phyloP scores from a whole-genome alignment of 2,797 vertebrate species.

The Hapalemur alaotrensis region DNA sequence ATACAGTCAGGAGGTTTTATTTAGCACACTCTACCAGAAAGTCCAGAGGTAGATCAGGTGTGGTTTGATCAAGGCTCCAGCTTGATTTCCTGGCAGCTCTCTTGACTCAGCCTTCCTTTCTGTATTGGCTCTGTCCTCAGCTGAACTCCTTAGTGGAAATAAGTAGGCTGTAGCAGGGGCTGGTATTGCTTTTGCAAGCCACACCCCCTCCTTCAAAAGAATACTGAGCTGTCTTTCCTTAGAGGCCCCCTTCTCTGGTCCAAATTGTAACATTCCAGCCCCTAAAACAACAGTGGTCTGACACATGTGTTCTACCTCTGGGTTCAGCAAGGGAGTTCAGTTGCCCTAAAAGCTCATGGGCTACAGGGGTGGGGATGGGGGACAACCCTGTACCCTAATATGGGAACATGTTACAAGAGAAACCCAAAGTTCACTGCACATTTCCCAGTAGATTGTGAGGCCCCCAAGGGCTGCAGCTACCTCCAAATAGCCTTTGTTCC shows the following conservation, averaged over 20 bases:
- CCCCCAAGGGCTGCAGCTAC: background rate
- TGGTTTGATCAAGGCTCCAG: background rate
- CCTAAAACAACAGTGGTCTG: background rate
- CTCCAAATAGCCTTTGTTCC: background rate
- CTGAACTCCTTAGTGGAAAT: background rate
- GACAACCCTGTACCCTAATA: background rate
- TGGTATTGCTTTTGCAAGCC: background rate
- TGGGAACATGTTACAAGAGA: background rate
- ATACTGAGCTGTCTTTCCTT: background rate
- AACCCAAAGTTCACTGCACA: background rate
- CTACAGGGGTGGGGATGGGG: background rate
- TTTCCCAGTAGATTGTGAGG: background rate
- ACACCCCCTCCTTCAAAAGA: background rate
- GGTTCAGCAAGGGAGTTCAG: background rate
- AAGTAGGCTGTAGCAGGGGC: background rate
- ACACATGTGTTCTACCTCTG: background rate
- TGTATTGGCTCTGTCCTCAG: background rate
- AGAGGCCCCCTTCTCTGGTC: background rate
- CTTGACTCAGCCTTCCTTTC: background rate
- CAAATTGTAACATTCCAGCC: background rate
- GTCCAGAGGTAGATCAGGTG: background rate
- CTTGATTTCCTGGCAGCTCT: background rate
- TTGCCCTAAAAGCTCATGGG: background rate
- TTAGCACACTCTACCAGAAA: background rate
- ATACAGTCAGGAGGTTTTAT: background rate